A percentile compares a stretch with the other conserved stretches of the same genome.
Conservation (phyloP, 1,140 invertebrate species). For the Sesamia nonagrioides region DNA sequence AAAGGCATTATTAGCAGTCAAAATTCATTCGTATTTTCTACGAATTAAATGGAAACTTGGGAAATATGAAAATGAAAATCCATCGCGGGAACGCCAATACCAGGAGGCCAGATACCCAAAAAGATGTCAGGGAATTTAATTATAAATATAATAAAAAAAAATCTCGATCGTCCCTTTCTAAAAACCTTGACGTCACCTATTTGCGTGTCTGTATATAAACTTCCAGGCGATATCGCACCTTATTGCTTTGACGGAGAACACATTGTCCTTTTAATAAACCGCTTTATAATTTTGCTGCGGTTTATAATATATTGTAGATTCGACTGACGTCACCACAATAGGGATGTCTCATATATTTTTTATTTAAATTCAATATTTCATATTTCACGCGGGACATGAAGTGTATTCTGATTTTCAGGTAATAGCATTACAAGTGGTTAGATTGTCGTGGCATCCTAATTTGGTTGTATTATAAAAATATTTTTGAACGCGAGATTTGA, state of each 20-base stretch:
- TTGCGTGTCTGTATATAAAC: constrained; percentile 51
- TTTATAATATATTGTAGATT: constrained; percentile 81
- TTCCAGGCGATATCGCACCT: constrained; percentile 60
- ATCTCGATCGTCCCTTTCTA: constrained; percentile 79
- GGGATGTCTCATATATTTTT: constrained; percentile 78
- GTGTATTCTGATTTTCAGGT: constrained; percentile 73
- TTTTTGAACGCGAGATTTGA: constrained; percentile 45
- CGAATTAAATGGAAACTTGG: constrained; percentile 81
- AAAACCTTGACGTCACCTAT: constrained; percentile 55
- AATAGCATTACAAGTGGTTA: constrained; percentile 63
- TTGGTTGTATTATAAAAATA: constrained; percentile 57
- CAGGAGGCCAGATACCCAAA: constrained; percentile 79
- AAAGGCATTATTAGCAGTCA: constrained; percentile 47
- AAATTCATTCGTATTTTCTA: constrained; percentile 44
- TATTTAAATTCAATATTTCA: constrained; percentile 76
- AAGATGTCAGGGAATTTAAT: constrained; percentile 86
- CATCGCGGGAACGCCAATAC: constrained; percentile 83
- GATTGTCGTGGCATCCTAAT: constrained; percentile 62
- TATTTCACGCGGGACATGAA: constrained; percentile 73
- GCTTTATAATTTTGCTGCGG: constrained; percentile 46
- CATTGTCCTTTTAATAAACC: constrained; percentile 46
- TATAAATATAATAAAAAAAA: constrained; percentile 87
- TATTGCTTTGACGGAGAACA: constrained; percentile 34
- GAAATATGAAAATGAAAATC: constrained; percentile 74
- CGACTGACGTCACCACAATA: constrained; percentile 80